Conservation (phyloP, 2,113 vertebrate species). For the Camarhynchus parvulus region DNA sequence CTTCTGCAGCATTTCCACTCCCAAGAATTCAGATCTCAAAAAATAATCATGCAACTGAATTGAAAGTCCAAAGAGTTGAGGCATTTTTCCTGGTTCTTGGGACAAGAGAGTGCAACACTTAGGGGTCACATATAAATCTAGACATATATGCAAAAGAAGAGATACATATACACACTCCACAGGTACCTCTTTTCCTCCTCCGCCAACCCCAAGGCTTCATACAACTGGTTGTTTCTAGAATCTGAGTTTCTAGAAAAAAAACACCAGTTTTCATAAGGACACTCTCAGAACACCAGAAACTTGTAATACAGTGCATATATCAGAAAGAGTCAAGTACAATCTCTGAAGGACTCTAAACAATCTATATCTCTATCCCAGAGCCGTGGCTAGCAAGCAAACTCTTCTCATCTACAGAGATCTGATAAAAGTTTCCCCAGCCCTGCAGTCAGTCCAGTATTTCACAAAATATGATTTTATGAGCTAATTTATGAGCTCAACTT, state of each 20-base stretch:
- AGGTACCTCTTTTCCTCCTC: conserved; percentile 69
- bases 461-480: background rate
- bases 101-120: conserved; percentile 51
- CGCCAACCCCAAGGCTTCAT: conserved; percentile 71
- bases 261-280: conserved; percentile 69
- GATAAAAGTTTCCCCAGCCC: conserved; percentile 3
- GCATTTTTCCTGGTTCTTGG: background rate
- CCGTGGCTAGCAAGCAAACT: background rate
- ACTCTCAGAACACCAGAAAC: conserved; percentile 63
- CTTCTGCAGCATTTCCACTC: conserved; percentile 50
- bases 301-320: conserved; percentile 52
- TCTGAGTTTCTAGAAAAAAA: conserved; percentile 72
- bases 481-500: background rate
- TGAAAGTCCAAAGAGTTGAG: conserved; percentile 17
- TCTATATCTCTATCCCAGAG: background rate
- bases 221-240: conserved; percentile 72
- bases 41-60: conserved; percentile 45
- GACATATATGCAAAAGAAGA: conserved; percentile 67
- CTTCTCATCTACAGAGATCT: background rate
- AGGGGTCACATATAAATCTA: conserved; percentile 58
- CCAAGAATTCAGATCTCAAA: conserved; percentile 47
- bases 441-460: background rate
- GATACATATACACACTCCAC: conserved; percentile 69
- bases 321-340: conserved; percentile 30
- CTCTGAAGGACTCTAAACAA: background rate